Percentiles rank a stretch among this genome's conserved stretches.
Evolutionary conservation across 1,140 invertebrate genomes (phyloP).

Genomic region (Medauroidea extradentata): DNA sequence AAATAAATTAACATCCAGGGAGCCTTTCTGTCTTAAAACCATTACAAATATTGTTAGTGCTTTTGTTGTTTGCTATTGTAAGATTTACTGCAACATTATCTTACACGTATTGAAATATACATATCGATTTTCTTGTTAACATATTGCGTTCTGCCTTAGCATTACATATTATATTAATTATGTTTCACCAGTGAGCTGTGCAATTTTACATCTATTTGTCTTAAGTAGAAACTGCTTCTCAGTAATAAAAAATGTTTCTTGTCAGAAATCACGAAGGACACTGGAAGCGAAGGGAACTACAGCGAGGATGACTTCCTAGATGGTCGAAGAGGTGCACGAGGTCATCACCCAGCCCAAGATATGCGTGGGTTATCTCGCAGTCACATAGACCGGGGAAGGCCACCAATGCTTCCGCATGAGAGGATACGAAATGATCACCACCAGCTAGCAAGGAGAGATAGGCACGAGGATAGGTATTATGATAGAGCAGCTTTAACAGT

Average conservation of each 20-base stretch:
- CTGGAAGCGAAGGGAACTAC: conserved; percentile 55
- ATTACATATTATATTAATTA: no score
- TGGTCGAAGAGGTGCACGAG: conserved; percentile 28
- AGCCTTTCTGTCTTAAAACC: no score
- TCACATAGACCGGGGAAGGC: conserved; percentile 27
- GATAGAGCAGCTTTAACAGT: neutral
- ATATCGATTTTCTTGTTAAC: no score
- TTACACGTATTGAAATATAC: no score
- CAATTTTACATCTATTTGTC: no score
- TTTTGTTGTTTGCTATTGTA: no score
- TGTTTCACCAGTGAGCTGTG: no score
- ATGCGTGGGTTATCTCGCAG: neutral
- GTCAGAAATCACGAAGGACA: conserved; percentile 84
- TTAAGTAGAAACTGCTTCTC: no score
- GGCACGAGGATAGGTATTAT: neutral
- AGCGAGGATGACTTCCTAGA: conserved; percentile 44
- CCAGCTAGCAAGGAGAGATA: neutral
- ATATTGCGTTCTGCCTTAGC: no score
- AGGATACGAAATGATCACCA: conserved; percentile 33
- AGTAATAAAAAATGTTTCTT: neutral
- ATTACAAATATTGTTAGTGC: no score
- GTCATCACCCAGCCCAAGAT: conserved; percentile 34
- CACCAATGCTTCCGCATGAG: conserved; percentile 33
- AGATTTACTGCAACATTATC: no score
- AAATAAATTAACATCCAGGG: no score